Evolutionary conservation across 2,888 invertebrate genomes (phyloP).

Genomic region (Drosophila histrio): DNA sequence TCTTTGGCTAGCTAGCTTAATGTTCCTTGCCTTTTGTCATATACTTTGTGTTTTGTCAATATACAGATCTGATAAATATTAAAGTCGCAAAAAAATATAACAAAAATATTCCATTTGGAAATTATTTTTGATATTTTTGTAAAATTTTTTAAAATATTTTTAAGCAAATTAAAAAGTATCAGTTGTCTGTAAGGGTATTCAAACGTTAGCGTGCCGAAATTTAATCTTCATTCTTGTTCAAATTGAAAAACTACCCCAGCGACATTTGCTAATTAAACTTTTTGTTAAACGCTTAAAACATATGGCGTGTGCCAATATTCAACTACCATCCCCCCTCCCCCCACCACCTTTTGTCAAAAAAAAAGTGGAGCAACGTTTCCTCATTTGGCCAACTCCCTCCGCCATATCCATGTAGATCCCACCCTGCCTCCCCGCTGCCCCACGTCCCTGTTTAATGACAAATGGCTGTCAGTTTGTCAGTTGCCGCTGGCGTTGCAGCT

Average conservation of each 20-base stretch:
- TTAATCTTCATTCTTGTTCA: background rate
- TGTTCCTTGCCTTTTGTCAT: too few species aligned
- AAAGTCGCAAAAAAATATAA: too few species aligned
- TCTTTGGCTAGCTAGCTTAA: too few species aligned
- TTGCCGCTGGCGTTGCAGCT: constrained; percentile 49
- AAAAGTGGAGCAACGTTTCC: background rate
- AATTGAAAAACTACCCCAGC: constrained; percentile 30
- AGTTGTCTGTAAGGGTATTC: background rate
- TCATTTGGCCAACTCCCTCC: background rate
- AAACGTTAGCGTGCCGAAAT: background rate
- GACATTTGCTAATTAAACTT: constrained; percentile 68
- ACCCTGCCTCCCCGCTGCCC: background rate
- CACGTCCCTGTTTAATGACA: constrained; percentile 57
- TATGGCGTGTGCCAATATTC: constrained; percentile 39
- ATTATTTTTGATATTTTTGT: too few species aligned
- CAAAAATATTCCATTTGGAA: too few species aligned
- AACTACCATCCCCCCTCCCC: background rate
- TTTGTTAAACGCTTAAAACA: constrained; percentile 50
- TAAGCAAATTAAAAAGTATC: background rate
- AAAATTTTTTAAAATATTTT: background rate
- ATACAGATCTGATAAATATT: too few species aligned
- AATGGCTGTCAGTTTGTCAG: constrained; percentile 72
- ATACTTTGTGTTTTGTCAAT: too few species aligned
- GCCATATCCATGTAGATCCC: too few species aligned
- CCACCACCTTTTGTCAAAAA: too few species aligned